Conservation (phyloP, 2,113 vertebrate species). For the Hippolais icterina region DNA sequence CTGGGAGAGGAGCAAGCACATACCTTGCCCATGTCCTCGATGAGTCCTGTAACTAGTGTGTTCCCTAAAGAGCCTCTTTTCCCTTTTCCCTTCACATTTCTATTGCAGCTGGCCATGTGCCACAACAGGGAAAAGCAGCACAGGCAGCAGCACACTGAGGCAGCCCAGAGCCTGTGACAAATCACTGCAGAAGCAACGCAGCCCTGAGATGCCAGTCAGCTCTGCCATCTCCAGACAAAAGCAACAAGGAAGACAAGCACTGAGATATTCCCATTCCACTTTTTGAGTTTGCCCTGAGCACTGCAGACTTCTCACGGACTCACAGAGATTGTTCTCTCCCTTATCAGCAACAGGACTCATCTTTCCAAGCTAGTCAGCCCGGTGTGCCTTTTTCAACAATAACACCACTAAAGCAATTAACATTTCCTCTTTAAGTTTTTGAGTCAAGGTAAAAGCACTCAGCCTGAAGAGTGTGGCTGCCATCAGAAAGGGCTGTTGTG, state of each 20-base stretch:
- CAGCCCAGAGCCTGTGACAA: conserved; percentile 1
- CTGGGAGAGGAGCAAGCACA: not conserved
- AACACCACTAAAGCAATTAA: conserved; percentile 48
- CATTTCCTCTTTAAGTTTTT: conserved; percentile 28
- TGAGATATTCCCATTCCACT: not conserved
- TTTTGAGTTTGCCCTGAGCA: conserved; percentile 12
- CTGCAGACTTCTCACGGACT: not conserved
- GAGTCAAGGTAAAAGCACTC: conserved; percentile 42
- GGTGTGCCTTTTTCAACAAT: not conserved
- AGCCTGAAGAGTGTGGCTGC: not conserved
- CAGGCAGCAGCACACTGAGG: not conserved
- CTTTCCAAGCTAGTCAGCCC: not conserved
- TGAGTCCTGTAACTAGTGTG: not conserved
- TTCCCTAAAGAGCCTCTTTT: not conserved
- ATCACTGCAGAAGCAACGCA: not conserved
- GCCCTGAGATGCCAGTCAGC: conserved; percentile 3
- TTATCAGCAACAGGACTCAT: conserved; percentile 15
- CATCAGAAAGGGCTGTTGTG: conserved; percentile 11
- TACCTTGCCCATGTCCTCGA: not conserved
- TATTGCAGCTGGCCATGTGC: not conserved
- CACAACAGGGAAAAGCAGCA: not conserved
- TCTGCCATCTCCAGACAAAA: conserved; percentile 29
- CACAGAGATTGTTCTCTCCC: not conserved
- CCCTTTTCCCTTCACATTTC: not conserved
- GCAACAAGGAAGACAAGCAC: not conserved